Percentiles rank a stretch among this genome's conserved stretches.
phyloP scores from a whole-genome alignment of 2,113 vertebrate genomes.

The Chitala chitala region DNA sequence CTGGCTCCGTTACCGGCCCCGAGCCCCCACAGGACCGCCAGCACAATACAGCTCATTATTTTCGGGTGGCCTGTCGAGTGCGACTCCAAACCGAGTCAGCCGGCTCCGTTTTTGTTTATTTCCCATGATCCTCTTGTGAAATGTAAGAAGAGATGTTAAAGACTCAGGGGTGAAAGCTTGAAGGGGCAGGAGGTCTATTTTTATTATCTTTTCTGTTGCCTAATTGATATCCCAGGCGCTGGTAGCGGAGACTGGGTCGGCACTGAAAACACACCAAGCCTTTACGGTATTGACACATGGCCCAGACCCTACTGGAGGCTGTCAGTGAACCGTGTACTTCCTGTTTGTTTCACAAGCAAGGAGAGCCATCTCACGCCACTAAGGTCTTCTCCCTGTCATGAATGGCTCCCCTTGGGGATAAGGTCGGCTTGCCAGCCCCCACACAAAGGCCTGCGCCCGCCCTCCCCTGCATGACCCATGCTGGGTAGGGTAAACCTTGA shows the following conservation, averaged over 20 bases:
- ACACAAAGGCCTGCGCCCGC: slow-evolving; percentile 81
- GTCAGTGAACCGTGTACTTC: slow-evolving; percentile 54
- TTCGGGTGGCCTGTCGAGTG: slow-evolving; percentile 67
- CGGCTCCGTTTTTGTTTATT: slow-evolving; percentile 89
- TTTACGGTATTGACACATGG: slow-evolving; percentile 87
- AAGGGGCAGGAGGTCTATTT: neutral
- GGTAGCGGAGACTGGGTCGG: slow-evolving; percentile 83
- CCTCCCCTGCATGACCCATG: slow-evolving; percentile 77
- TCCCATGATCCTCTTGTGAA: slow-evolving; percentile 69
- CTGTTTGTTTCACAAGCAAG: slow-evolving; percentile 95
- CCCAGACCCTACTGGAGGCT: slow-evolving; percentile 57
- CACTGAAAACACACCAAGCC: slow-evolving; percentile 82
- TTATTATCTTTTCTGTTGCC: too few relatives aligned
- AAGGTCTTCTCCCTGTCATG: slow-evolving; percentile 93
- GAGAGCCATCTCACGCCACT: slow-evolving; percentile 91
- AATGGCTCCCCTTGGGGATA: slow-evolving; percentile 87
- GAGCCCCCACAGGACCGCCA: slow-evolving; percentile 43
- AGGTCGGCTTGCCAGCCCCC: slow-evolving; percentile 91
- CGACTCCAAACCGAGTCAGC: slow-evolving; percentile 77
- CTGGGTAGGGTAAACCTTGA: slow-evolving; percentile 68
- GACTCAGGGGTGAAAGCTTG: slow-evolving; percentile 32
- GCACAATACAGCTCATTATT: slow-evolving; percentile 53
- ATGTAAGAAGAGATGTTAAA: slow-evolving; percentile 58
- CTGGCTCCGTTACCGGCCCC: slow-evolving; percentile 46
- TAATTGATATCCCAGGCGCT: slow-evolving; percentile 98